A percentile compares a stretch with the other conserved stretches of the same genome.
Evolutionary conservation across 2,797 vertebrate genomes (phyloP).

Genomic region (Eleutherodactylus coqui): DNA sequence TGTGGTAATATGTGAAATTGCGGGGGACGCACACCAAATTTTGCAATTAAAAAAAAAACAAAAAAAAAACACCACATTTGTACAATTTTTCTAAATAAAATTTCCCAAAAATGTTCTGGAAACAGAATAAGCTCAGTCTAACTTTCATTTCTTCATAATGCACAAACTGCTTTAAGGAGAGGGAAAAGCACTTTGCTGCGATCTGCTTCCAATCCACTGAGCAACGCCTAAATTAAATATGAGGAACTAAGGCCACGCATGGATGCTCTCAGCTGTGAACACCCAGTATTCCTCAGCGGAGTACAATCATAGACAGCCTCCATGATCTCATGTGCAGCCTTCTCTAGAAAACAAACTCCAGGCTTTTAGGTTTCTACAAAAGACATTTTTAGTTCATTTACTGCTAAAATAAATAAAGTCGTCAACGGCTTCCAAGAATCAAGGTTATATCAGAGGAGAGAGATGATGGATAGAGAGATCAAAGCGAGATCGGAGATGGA

Average conservation of each 20-base stretch:
- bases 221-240: conserved; percentile 51
- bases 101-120: background rate
- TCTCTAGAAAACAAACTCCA: background rate
- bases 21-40: no score
- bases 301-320: background rate
- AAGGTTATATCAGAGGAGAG: no score
- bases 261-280: background rate
- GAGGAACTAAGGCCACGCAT: conserved; percentile 32
- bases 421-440: no score
- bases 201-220: conserved; percentile 29
- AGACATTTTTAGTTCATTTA: background rate
- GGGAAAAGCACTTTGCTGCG: conserved; percentile 29
- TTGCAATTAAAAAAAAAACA: background rate
- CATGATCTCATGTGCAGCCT: background rate
- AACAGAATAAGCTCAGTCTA: background rate
- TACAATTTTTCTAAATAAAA: background rate
- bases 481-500: no score
- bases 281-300: background rate
- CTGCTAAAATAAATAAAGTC: no score
- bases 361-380: background rate
- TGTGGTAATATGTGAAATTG: background rate
- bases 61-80: background rate
- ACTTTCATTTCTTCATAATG: no score
- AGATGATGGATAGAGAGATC: no score
- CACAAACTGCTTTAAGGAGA: background rate